Conservation (phyloP, 2,113 vertebrate species). For the Epinephelus fuscoguttatus region DNA sequence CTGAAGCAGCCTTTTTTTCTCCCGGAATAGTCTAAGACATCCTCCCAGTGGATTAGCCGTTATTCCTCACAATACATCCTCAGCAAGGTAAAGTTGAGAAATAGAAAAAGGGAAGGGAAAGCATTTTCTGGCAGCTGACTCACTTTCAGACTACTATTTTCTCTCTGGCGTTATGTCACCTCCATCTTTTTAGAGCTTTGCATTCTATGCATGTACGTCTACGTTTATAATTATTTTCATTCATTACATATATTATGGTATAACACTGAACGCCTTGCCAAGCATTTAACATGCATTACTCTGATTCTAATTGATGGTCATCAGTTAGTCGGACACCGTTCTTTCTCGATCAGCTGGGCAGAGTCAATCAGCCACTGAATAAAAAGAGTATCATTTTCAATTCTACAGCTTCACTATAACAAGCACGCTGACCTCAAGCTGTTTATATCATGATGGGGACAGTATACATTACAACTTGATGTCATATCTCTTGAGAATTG, state of each 20-base stretch:
- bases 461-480: not conserved
- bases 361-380: slow-evolving; percentile 31
- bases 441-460: not conserved
- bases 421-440: not conserved
- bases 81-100: slow-evolving; percentile 52
- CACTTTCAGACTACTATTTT: slow-evolving; percentile 56
- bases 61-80: slow-evolving; percentile 56
- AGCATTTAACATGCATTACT: slow-evolving; percentile 65
- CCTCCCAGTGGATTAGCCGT: slow-evolving; percentile 72
- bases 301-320: slow-evolving; percentile 25
- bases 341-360: slow-evolving; percentile 33
- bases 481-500: not conserved
- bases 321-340: slow-evolving; percentile 42
- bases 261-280: slow-evolving; percentile 56
- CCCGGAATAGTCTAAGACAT: slow-evolving; percentile 70
- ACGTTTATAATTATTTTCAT: too few relatives aligned
- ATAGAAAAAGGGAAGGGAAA: slow-evolving; percentile 33
- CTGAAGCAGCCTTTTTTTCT: slow-evolving; percentile 80
- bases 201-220: slow-evolving; percentile 21
- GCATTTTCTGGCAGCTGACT: slow-evolving; percentile 54
- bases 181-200: slow-evolving; percentile 40
- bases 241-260: not conserved
- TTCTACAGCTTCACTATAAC: not conserved
- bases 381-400: not conserved
- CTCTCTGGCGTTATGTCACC: slow-evolving; percentile 37